phyloP scores from a whole-genome alignment of 2,888 invertebrate genomes.

The Tillus elongatus region DNA sequence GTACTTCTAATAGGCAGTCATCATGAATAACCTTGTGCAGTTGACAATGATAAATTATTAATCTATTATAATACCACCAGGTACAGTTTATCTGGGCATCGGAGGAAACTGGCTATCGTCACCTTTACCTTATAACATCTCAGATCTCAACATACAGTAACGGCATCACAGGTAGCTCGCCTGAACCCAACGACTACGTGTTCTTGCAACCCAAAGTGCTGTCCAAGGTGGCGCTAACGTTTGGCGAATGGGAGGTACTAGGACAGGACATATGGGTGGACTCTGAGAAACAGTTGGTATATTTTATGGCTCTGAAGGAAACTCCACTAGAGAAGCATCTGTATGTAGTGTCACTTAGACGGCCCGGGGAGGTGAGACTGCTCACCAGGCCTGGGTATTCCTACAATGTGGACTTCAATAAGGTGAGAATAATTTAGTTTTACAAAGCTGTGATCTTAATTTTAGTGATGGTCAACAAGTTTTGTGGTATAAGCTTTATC shows the following conservation, averaged over 20 bases:
- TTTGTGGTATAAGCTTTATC: no score
- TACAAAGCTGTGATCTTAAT: no score
- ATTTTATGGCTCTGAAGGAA: constrained; percentile 85
- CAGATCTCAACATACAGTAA: constrained; percentile 46
- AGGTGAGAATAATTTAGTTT: constrained; percentile 42
- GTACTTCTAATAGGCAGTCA: no score
- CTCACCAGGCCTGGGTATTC: constrained; percentile 79
- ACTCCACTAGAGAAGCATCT: constrained; percentile 87
- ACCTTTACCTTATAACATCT: constrained; percentile 73
- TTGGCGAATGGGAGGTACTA: constrained; percentile 90
- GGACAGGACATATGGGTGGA: constrained; percentile 85
- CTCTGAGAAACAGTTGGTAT: constrained; percentile 65
- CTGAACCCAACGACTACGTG: constrained; percentile 46
- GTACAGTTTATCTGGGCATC: constrained; percentile 82
- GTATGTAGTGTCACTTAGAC: constrained; percentile 69
- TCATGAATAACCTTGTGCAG: no score
- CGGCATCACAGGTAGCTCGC: constrained; percentile 45
- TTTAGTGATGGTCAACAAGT: no score
- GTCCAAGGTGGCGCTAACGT: constrained; percentile 67
- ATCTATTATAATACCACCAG: no score
- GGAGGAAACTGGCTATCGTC: constrained; percentile 83
- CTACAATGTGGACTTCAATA: constrained; percentile 72
- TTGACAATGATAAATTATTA: no score
- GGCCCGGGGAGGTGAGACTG: constrained; percentile 63
- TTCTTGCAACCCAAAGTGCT: constrained; percentile 53